These are phyloP conservation scores for Polydrusus tereticollis DNA, from an alignment of 2,888 invertebrate species.

Conservation along the genomic window DNA sequence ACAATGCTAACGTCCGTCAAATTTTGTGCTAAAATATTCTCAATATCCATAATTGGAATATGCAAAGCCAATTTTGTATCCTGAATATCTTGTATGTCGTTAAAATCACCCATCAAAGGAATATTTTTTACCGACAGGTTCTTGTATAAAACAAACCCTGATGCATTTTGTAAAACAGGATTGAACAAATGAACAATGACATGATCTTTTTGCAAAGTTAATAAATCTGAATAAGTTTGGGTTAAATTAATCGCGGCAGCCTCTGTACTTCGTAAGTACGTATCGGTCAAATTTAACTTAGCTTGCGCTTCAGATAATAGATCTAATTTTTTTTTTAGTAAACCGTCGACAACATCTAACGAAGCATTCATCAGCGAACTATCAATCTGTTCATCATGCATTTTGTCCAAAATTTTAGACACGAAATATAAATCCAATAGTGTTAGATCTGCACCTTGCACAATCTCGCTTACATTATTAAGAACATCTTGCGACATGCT, in stretches of 20 bases:
- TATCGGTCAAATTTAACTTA: conserved; percentile 74
- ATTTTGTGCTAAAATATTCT: conserved; percentile 48
- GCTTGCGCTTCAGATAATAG: conserved; percentile 67
- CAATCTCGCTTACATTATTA: conserved; percentile 53
- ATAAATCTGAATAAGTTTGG: conserved; percentile 57
- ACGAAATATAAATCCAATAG: conserved; percentile 60
- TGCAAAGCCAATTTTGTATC: conserved; percentile 59
- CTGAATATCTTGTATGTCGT: conserved; percentile 55
- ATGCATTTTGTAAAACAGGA: conserved; percentile 69
- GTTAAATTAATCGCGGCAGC: conserved; percentile 66
- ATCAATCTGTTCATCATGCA: conserved; percentile 6
- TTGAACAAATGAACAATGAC: conserved; percentile 70
- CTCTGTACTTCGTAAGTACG: conserved; percentile 73
- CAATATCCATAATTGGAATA: conserved; percentile 58
- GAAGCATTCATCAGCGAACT: conserved; percentile 54
- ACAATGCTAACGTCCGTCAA: conserved; percentile 54
- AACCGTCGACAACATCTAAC: conserved; percentile 70
- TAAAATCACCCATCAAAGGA: conserved; percentile 67
- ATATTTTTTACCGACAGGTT: conserved; percentile 65
- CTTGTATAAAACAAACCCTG: conserved; percentile 68
- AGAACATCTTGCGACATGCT: conserved; percentile 49
- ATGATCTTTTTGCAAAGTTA: conserved; percentile 58
- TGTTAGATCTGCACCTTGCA: conserved; percentile 53
- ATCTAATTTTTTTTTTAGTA: conserved; percentile 53
- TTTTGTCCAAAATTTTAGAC: conserved; percentile 55